Evolutionary conservation across 2,797 vertebrate genomes (phyloP), one percentile per base, ranked within the genome.

Genomic region (Gymnocypris eckloni): DNA sequence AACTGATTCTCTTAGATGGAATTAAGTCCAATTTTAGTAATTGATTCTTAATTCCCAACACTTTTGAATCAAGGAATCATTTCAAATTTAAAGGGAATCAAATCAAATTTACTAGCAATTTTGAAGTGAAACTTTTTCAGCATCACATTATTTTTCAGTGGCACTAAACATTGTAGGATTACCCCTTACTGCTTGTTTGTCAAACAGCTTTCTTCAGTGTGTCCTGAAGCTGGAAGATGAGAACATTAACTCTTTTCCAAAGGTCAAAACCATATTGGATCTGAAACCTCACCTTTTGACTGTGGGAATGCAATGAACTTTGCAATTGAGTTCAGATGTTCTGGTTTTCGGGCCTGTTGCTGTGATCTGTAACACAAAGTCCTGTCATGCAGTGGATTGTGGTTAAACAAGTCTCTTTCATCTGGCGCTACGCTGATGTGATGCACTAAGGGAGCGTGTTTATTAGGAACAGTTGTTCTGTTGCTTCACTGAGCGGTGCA

Each of bases 391-490:
- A 64, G 52, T 80, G 77, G 83, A 79, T 80, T 80, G 84, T 72
- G 76, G 69, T 85, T 85, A 73, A 85, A 80, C 67, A 85, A 28
- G 54, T 59, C 71, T 82, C 81, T 61, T 70, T 86, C 28, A 82
- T 76, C 71, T 37, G 18, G 45, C 9, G 16, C 39, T 54, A n/a
- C 18, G 3, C 61, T 67, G 41, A 81, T 61, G 52, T 52, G 69
- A 69, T 41, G 45, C 33, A 76, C 25, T 39, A 79, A 71, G 66
- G 69, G 28, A 73, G 41, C 3, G 18, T 50, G 52, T 80, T 85
- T 50, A 70, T 85, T 54, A 85, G 84, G 41, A 85, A 85, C 77
- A 85, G 84, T 79, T 80, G 77, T 59, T 85, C 33, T 67, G 20
- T 39, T 84, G 48, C 73, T 84, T 54, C 64, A 78, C 48, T 78